Conservation (phyloP, 2,797 vertebrate genomes). For the Notamacropus eugenii region DNA sequence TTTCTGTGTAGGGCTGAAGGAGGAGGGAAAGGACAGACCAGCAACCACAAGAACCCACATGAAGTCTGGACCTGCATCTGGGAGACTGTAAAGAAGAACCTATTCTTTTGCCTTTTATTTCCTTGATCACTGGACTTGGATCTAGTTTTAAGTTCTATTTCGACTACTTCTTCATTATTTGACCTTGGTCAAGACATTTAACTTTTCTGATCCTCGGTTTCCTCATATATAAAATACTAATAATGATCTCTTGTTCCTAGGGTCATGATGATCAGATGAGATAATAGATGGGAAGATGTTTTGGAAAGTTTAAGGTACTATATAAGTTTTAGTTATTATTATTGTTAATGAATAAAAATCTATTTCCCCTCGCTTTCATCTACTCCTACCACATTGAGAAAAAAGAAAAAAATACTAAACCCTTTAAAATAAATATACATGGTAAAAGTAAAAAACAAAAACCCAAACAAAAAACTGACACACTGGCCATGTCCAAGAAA, state of each 20-base stretch:
- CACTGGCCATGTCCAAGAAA: neutral
- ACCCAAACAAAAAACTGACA: neutral
- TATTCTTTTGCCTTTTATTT: neutral
- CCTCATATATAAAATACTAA: neutral
- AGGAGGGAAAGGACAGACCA: neutral
- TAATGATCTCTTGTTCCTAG: neutral
- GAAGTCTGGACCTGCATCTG: neutral
- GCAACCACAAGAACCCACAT: neutral
- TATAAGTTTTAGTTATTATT: neutral
- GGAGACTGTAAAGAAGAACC: neutral
- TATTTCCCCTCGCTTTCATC: neutral
- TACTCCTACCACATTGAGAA: neutral
- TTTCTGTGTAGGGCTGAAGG: neutral
- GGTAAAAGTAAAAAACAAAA: neutral
- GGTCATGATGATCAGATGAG: neutral
- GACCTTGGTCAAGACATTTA: neutral
- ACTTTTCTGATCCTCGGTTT: neutral
- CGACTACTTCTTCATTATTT: neutral
- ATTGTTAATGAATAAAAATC: neutral
- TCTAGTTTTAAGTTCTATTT: constrained; percentile 2
- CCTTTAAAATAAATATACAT: neutral
- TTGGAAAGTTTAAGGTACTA: neutral
- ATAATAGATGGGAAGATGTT: neutral
- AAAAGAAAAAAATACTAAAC: neutral
- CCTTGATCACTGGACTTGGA: neutral